Percentiles rank a stretch among this genome's conserved stretches.
phyloP scores from a whole-genome alignment of 1,140 invertebrate genomes.

The Leptinotarsa defecta region DNA sequence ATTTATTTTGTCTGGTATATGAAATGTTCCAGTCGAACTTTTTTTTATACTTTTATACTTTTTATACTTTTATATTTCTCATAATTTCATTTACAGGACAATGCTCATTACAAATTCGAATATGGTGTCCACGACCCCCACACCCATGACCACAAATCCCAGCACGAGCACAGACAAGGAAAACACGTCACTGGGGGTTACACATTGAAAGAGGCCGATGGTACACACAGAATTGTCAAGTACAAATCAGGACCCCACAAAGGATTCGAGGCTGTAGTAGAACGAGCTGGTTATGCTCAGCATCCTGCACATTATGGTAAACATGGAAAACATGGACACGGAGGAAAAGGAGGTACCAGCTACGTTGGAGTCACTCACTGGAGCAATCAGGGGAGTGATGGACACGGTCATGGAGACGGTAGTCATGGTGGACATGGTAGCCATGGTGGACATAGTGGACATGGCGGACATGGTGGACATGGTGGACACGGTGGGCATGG shows the following conservation, averaged over 20 bases:
- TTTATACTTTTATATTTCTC: no score
- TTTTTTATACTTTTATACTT: no score
- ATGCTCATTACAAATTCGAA: constrained; percentile 55
- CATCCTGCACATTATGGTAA: neutral
- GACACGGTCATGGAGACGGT: neutral
- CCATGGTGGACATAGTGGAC: constrained; percentile 1
- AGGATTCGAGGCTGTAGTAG: constrained; percentile 51
- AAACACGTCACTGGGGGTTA: constrained; percentile 57
- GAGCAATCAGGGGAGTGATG: constrained; percentile 23
- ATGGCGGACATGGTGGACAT: neutral
- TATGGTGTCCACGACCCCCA: constrained; percentile 59
- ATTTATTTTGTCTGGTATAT: no score
- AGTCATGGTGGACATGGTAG: constrained; percentile 23
- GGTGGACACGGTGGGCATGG: neutral
- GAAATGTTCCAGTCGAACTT: no score
- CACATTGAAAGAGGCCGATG: constrained; percentile 56
- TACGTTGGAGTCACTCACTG: constrained; percentile 38
- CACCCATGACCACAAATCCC: constrained; percentile 59
- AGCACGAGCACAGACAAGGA: constrained; percentile 58
- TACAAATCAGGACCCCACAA: constrained; percentile 55
- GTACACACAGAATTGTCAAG: constrained; percentile 55
- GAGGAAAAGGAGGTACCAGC: constrained; percentile 33
- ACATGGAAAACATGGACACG: constrained; percentile 18
- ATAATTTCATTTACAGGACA: constrained; percentile 14
- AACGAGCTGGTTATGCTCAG: constrained; percentile 22